A percentile compares a stretch with the other conserved stretches of the same genome.
phyloP scores from a whole-genome alignment of 2,113 vertebrate species.

The Xenotilapia leptura region DNA sequence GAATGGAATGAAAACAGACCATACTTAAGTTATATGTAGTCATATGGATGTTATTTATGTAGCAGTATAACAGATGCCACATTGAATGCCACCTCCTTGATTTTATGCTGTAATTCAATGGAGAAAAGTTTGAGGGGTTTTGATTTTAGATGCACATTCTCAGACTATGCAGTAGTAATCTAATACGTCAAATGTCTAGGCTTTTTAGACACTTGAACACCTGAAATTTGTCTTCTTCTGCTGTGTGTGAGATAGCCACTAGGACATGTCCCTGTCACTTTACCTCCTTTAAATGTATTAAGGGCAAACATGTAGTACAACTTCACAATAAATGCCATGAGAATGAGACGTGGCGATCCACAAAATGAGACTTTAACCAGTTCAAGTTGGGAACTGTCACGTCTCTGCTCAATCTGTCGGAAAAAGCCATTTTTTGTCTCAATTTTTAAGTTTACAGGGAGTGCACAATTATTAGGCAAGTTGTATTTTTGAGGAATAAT shows the following conservation, averaged over 20 bases:
- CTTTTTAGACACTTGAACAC: conserved; percentile 14
- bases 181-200: conserved; percentile 25
- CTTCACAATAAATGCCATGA: conserved; percentile 7
- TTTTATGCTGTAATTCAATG: conserved; percentile 19
- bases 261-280: conserved; percentile 6
- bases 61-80: conserved; percentile 9
- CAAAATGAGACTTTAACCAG: background rate
- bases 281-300: conserved; percentile 13
- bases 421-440: background rate
- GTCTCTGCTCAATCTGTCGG: background rate
- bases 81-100: conserved; percentile 18
- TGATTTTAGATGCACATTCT: conserved; percentile 43
- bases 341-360: conserved; percentile 12
- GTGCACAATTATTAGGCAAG: no score
- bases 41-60: background rate
- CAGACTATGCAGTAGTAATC: conserved; percentile 65
- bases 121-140: background rate
- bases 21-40: background rate
- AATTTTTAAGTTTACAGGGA: background rate
- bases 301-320: background rate
- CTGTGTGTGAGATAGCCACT: background rate
- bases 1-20: background rate
- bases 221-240: conserved; percentile 2
- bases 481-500: no score
- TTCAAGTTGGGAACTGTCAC: background rate